Base-by-base conservation (phyloP, 2,888 invertebrate species). In the Lumbricus terrestris region DNA sequence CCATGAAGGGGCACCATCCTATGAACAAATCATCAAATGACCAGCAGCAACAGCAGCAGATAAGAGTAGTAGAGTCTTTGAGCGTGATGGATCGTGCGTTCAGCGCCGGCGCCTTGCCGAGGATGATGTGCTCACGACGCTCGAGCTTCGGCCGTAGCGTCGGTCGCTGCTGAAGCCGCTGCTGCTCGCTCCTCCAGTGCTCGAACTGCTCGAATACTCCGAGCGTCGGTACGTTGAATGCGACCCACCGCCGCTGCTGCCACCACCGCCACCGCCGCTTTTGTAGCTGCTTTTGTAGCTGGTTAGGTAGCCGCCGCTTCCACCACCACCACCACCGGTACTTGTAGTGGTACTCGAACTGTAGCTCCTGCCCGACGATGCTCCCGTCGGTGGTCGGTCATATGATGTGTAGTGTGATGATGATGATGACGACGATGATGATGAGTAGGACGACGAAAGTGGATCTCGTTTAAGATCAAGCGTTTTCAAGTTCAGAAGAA, bases 381-480 rank as follows among this genome's bases (percentile, higher is more conserved):
- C n/a, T n/a, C n/a, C n/a, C n/a, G 35, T 35, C 85, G 35, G 35
- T 37, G 35, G 4, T 29, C n/a, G n/a, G n/a, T n/a, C n/a, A n/a
- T n/a, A n/a, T n/a, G n/a, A n/a, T 69, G 69, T 69, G n/a, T 69
- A 69, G 69, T 34, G 34, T 13, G 35, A 37, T 34, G 85, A 35
- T 13, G 35, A 37, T 34, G 85, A 85, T 6, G 37, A 85, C 16
- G 34, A 35, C 5, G 34, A 29, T 13, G 82, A 85, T 35, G 85
- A 85, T 37, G 85, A 85, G 85, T 85, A n/a, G n/a, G n/a, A 85
- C 35, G 85, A 85, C 85, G 85, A 85, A 85, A 85, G 85, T 85
- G 85, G 37, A 85, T 37, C 37, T 85, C 85, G 34, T 85, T 85
- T 85, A 37, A 34, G 85, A 37, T 85, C 85, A 23, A 85, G 20